Base-by-base conservation (phyloP, 2,797 vertebrate species). In the Parotocinclus haroldoi region DNA sequence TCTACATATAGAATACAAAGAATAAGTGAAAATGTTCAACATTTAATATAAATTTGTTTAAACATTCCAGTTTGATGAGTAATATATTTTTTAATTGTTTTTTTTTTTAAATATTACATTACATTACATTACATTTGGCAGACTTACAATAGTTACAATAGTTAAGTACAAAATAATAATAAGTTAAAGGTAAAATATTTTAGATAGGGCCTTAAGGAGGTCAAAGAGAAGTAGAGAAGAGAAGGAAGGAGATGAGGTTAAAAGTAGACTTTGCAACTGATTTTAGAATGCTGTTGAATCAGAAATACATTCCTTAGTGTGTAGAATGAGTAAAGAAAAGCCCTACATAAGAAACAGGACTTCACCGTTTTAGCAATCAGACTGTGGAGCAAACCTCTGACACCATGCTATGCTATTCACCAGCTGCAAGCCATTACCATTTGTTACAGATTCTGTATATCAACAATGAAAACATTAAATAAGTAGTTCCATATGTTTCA, bases 371-470 rank as follows among this genome's bases (percentile, higher is more conserved):
- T 78, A 84, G 89, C 82, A 48, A 81, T 83, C 88, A 91, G 88
- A 89, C 90, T 83, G 82, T 87, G 87, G 78, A 71, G 84, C 87
- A 87, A 89, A 89, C 80, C 83, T 78, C 85, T 84, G 82, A 92
- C 90, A 88, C 83, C 81, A 82, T 66, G 86, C 88, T 84, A 88
- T 82, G 85, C 83, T 84, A 42, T 58, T 70, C 83, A 78, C 85
- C 94, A 95, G 92, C 93, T 96, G 95, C 81, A 87, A 95, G 83
- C 87, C 87, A 95, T 96, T 96, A 95, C 82, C 88, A 89, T 92
- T 93, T 92, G 91, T 93, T 93, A 93, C 84, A 91, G 84, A 92
- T 93, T 93, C 93, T 94, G 91, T 91, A 89, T 89, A 91, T 91
- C 88, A 90, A 92, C 89, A 91, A 92, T 81, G 89, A 92, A 93